These are phyloP conservation scores for Lindbergichthys nudifrons DNA, from an alignment of 2,797 vertebrate species.

Conservation along the genomic window DNA sequence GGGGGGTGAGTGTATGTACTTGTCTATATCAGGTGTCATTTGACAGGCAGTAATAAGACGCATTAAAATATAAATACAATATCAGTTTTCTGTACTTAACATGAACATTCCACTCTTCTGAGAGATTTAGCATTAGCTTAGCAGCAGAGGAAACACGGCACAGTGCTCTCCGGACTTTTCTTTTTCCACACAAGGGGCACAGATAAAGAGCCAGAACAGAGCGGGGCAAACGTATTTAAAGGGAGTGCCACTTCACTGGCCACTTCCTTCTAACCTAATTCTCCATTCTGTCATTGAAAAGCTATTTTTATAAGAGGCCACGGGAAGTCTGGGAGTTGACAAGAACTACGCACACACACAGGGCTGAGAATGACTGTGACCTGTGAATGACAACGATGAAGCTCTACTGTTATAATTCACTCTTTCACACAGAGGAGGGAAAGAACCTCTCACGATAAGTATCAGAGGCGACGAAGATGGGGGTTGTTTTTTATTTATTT, in stretches of 20 bases:
- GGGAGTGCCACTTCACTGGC: constrained; percentile 73
- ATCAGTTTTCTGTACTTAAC: constrained; percentile 12
- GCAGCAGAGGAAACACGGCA: constrained; percentile 37
- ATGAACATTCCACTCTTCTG: constrained; percentile 20
- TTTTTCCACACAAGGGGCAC: constrained; percentile 33
- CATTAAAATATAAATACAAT: constrained; percentile 6
- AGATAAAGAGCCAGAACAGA: constrained; percentile 56
- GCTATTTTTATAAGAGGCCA: constrained; percentile 84
- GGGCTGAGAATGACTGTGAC: constrained; percentile 29
- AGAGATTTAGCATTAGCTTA: constrained; percentile 23
- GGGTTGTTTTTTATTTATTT: constrained; percentile 18
- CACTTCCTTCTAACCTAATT: constrained; percentile 79
- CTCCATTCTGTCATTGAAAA: constrained; percentile 83
- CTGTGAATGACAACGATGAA: constrained; percentile 25
- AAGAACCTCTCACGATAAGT: neutral
- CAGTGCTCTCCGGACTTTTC: constrained; percentile 4
- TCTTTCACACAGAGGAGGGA: neutral
- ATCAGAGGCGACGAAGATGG: constrained; percentile 2
- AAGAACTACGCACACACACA: constrained; percentile 39
- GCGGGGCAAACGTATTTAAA: constrained; percentile 49
- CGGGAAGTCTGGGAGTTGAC: constrained; percentile 77
- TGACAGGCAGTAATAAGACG: constrained; percentile 24
- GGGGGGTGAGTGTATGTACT: constrained; percentile 12
- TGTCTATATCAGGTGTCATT: constrained; percentile 19
- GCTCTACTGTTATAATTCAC: neutral